These are phyloP conservation scores for Himalopsyche kuldschensis DNA, from an alignment of 2,888 invertebrate genomes.

Conservation along the genomic window DNA sequence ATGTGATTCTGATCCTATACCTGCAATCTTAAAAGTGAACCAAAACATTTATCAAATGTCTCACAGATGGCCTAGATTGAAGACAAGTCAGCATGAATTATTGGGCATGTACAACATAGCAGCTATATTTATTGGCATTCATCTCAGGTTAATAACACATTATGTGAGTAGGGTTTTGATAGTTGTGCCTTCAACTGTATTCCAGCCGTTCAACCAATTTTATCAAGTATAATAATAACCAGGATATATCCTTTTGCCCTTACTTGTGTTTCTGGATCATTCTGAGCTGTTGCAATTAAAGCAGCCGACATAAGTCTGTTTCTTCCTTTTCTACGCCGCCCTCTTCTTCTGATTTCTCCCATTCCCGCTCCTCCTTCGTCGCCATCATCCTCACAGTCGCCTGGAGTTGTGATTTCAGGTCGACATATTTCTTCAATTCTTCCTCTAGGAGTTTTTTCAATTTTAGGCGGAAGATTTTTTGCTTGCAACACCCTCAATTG, in stretches of 20 bases:
- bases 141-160: neutral
- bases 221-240: no score
- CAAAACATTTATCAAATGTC: neutral
- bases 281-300: conserved; percentile 54
- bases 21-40: conserved; percentile 53
- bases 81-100: neutral
- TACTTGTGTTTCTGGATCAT: conserved; percentile 74
- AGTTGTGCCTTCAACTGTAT: no score
- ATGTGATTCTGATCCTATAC: conserved; percentile 66
- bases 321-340: conserved; percentile 56
- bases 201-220: no score
- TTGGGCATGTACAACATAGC: no score
- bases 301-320: conserved; percentile 56
- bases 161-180: no score
- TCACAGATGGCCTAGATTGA: neutral
- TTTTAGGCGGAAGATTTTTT: conserved; percentile 46
- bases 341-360: conserved; percentile 57
- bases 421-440: conserved; percentile 42
- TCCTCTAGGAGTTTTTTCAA: neutral
- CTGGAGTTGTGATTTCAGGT: conserved; percentile 44
- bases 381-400: conserved; percentile 56
- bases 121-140: neutral
- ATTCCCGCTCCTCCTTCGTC: conserved; percentile 50
- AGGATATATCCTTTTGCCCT: neutral
- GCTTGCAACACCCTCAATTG: conserved; percentile 54